Conservation (phyloP, 2,113 vertebrate species). For the Buteo buteo region DNA sequence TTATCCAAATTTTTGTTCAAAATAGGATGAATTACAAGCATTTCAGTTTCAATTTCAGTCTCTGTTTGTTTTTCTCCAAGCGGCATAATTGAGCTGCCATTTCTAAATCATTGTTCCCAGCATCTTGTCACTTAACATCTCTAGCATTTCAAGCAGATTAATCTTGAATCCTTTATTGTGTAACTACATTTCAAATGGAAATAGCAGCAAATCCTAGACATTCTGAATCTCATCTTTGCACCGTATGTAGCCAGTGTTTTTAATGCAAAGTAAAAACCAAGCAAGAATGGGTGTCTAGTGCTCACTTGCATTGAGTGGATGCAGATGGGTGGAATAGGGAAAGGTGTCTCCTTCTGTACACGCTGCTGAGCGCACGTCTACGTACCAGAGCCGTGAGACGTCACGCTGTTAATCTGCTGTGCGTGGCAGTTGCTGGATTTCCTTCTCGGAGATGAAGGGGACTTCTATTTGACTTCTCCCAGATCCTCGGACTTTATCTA, state of each 20-base stretch:
- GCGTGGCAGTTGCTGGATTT: not conserved
- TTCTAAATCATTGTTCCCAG: conserved; percentile 27
- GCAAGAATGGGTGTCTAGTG: not conserved
- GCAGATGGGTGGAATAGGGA: not conserved
- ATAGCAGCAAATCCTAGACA: not conserved
- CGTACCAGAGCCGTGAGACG: not conserved
- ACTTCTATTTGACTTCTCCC: not conserved
- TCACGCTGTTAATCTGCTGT: not conserved
- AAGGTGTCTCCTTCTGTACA: not conserved
- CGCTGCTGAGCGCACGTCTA: not conserved
- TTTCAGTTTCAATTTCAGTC: conserved; percentile 40
- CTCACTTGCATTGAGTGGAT: not conserved
- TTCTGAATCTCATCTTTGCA: not conserved
- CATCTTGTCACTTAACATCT: conserved; percentile 35
- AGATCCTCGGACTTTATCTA: not conserved
- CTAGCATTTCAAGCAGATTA: conserved; percentile 24
- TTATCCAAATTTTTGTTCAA: not conserved
- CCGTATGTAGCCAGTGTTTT: not conserved
- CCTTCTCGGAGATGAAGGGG: not conserved
- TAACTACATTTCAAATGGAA: conserved; percentile 28
- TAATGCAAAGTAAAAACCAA: not conserved
- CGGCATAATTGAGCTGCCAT: conserved; percentile 37
- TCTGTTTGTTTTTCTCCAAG: conserved; percentile 28
- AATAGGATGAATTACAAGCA: conserved; percentile 25
- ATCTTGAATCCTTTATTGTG: conserved; percentile 4